Percentiles rank a stretch among this genome's conserved stretches.
Evolutionary conservation across 2,797 vertebrate species (phyloP).

Genomic region (Platyrinchus mystaceus): DNA sequence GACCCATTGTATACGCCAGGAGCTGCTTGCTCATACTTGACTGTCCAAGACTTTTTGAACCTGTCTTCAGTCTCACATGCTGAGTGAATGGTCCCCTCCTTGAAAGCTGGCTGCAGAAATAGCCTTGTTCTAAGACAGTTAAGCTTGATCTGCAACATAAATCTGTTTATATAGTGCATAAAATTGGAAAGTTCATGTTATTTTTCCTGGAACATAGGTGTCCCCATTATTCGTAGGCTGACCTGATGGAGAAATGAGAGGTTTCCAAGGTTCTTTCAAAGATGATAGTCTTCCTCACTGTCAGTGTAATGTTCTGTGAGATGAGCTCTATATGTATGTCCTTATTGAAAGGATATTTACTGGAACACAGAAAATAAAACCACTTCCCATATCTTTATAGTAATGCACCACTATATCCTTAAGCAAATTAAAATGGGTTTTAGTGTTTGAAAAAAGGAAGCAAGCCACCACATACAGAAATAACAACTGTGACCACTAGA

Average conservation of each 20-base stretch:
- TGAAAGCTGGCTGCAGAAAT: not conserved
- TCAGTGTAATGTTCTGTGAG: not conserved
- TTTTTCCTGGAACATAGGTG: not conserved
- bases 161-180: not conserved
- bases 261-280: not conserved
- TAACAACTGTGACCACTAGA: not conserved
- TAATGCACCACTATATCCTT: not conserved
- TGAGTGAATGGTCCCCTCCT: not conserved
- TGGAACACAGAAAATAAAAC: constrained; percentile 14
- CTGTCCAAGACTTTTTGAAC: not conserved
- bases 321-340: not conserved
- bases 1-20: not conserved
- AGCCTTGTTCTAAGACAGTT: not conserved
- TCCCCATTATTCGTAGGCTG: not conserved
- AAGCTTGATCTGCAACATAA: not conserved
- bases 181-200: not conserved
- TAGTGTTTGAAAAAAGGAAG: constrained; percentile 29
- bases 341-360: not conserved
- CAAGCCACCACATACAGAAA: not conserved
- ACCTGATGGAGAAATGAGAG: not conserved
- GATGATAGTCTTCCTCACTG: not conserved
- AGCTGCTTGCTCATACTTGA: not conserved
- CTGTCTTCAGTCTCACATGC: not conserved
- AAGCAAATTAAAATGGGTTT: not conserved
- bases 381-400: not conserved